Base-by-base conservation (phyloP, 2,888 invertebrate genomes). In the Pandemis heparana region DNA sequence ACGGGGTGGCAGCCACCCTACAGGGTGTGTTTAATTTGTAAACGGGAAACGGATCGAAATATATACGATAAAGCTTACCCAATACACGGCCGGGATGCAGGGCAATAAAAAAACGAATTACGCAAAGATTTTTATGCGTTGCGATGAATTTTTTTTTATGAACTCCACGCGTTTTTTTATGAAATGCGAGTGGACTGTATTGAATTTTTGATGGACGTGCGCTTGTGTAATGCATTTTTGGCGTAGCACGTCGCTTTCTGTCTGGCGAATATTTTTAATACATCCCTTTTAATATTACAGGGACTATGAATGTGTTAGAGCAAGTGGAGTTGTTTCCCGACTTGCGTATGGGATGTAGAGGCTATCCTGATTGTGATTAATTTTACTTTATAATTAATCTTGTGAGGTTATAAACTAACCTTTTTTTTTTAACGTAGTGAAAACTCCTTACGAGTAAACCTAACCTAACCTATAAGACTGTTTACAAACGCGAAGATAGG, bases 1-100 rank as follows among this genome's bases (percentile, higher is more conserved):
- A 75, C 56, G 66, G 23, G 56, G 56, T 64, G 72, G 72, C 60
- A 8, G 18, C 70, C 74, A 69, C 73, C 73, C 78, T 77, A 82
- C 84, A 81, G 86, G 83, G 85, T 85, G 84, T 89, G 89, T 91
- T 92, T 92, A 92, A 94, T 92, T 92, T 92, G 91, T 92, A 89
- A 88, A 89, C 89, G 87, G 84, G 87, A 81, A 86, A 84, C 86
- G 86, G 82, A 90, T 87, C 84, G 83, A 84, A 82, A 85, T 84
- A 88, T 90, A 89, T 87, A 87, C 80, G 81, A 85, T 83, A 79
- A 80, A 82, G 84, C 82, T 86, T 86, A 86, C 83, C 82, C 84
- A 83, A 86, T 87, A 87, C 85, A 10, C 83, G 84, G 83, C 5
- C 83, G 84, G 83, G 85, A 83, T 85, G 87, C 85, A 85, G 80